Percentiles rank a stretch among this genome's conserved stretches.
phyloP scores from a whole-genome alignment of 2,797 vertebrate genomes.

The Sebastiscus tertius region DNA sequence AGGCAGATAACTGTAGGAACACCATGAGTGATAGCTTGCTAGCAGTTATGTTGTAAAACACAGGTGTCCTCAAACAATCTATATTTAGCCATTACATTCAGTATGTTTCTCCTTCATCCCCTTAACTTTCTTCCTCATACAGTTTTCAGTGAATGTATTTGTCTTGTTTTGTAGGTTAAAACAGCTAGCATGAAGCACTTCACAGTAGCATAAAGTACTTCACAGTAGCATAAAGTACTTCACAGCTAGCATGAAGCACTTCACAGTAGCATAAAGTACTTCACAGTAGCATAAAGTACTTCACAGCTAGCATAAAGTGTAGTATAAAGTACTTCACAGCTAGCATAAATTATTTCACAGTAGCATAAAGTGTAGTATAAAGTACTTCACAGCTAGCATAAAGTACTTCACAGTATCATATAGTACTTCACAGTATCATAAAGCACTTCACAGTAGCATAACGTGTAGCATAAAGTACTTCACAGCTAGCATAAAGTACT shows the following conservation, averaged over 20 bases:
- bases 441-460: accelerated
- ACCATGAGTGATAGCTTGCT: background rate
- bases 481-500: accelerated
- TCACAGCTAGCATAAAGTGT: too few species aligned
- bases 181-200: background rate
- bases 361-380: too few species aligned
- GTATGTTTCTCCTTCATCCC: accelerated
- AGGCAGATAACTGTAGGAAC: background rate
- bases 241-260: too few species aligned
- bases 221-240: too few species aligned
- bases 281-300: too few species aligned
- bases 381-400: too few species aligned
- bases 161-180: background rate
- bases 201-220: too few species aligned
- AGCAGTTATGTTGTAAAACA: background rate
- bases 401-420: too few species aligned
- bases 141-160: background rate
- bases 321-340: background rate
- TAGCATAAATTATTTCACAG: background rate
- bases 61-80: background rate
- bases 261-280: accelerated
- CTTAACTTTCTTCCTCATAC: background rate
- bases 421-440: too few species aligned
- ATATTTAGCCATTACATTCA: background rate
- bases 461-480: too few species aligned